Evolutionary conservation across 2,113 vertebrate genomes (phyloP), one percentile per base, ranked within the genome.

Genomic region (Acrocephalus kingi): DNA sequence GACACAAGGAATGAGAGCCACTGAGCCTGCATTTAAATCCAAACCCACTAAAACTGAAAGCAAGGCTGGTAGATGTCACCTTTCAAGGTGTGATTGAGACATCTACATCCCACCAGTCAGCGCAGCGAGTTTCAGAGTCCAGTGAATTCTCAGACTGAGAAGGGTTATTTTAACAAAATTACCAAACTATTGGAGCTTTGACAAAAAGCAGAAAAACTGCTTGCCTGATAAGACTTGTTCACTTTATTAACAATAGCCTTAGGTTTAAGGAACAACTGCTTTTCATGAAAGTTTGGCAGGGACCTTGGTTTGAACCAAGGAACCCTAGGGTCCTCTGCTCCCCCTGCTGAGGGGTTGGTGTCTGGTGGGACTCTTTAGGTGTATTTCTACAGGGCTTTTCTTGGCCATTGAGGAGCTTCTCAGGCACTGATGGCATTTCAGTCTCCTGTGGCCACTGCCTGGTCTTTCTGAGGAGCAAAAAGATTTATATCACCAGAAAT

Each of bases 231-330:
- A 73, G n/a, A 33, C 31, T 81, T 39, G 30, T 35, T 41, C 45
- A 46, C 62, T 62, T 68, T 49, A 74, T 25, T 48, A 78, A 59
- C 30, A 82, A 22, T 7, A 33, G 35, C 37, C 81, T 48, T 37
- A 45, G 28, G n/a, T 88, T 68, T 63, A 83, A 95, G 45, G 28
- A 90, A 45, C 9, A 73, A 22, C 45, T 45, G 1, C 14, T 67
- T 61, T 49, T 39, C 12, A 1, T 3, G 13, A 15, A 16, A 0
- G 0, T 61, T 68, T 79, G 59, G 20, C 46, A 39, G 20, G 31
- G 66, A 54, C 25, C 46, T 87, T 52, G 37, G 35, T 37, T 56
- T 30, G 54, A 85, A 41, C 23, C 20, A 80, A 62, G 22, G 49
- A 85, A 76, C 31, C 18, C 66, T 2, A 4, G 35, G 41, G 37